A percentile compares a stretch with the other conserved stretches of the same genome.
Conservation (phyloP, 2,113 vertebrate species). For the Myiagra hebetior region DNA sequence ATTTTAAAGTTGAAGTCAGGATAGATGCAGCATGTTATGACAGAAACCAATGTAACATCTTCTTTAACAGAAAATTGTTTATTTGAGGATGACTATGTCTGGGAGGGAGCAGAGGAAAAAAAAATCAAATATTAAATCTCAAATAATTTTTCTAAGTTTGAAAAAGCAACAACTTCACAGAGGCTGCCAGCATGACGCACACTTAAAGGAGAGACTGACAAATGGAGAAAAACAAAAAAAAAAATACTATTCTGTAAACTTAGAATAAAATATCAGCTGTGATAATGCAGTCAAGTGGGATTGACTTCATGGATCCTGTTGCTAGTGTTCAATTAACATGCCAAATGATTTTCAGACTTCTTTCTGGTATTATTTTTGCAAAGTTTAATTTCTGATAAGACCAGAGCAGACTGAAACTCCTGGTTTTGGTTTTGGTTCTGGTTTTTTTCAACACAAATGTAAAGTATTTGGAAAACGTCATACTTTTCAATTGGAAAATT, state of each 20-base stretch:
- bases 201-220: background rate
- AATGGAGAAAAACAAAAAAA: background rate
- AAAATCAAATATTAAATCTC: background rate
- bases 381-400: background rate
- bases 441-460: background rate
- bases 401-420: background rate
- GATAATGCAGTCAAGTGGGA: background rate
- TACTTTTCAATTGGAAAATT: background rate
- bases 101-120: background rate
- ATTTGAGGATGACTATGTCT: background rate
- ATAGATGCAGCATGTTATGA: background rate
- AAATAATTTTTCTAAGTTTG: background rate
- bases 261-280: background rate
- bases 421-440: accelerated
- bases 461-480: background rate
- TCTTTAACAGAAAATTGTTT: background rate
- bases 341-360: background rate
- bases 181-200: background rate
- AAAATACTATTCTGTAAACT: background rate
- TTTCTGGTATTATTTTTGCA: background rate
- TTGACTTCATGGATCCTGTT: background rate
- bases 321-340: background rate
- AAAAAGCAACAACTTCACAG: background rate
- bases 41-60: background rate
- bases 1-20: background rate